Evolutionary conservation across 2,888 invertebrate species (phyloP).

Genomic region (Drosophila longiperda): DNA sequence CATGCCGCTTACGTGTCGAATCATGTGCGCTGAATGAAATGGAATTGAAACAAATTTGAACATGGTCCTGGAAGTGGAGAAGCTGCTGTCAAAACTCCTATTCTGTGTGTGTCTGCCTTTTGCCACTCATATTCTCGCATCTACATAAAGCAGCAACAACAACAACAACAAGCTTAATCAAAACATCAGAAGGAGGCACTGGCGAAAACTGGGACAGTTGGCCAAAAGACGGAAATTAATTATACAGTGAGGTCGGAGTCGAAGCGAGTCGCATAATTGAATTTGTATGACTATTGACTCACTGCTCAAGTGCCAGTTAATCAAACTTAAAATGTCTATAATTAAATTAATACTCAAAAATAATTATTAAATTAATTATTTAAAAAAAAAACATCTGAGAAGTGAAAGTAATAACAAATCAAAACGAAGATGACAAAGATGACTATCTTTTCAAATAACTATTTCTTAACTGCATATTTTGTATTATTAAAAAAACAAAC

Average conservation of each 20-base stretch:
- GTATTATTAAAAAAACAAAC: background rate
- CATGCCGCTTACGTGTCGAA: constrained; percentile 77
- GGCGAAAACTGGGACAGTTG: constrained; percentile 26
- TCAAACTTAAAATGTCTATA: background rate
- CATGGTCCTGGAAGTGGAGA: constrained; percentile 59
- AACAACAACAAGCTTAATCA: constrained; percentile 47
- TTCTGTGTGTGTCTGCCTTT: background rate
- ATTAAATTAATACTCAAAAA: background rate
- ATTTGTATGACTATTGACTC: constrained; percentile 5
- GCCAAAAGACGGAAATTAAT: constrained; percentile 10
- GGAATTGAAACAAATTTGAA: constrained; percentile 80
- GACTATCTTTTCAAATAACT: background rate
- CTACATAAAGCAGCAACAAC: constrained; percentile 58
- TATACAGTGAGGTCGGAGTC: constrained; percentile 48
- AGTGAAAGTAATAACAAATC: background rate
- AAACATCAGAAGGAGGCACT: constrained; percentile 57
- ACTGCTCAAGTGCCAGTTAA: background rate
- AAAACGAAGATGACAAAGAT: background rate
- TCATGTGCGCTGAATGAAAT: constrained; percentile 41
- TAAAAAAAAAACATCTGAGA: background rate
- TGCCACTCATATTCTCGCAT: constrained; percentile 43
- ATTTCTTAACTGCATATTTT: background rate
- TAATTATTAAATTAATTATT: background rate
- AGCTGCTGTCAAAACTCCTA: constrained; percentile 33
- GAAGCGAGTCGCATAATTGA: constrained; percentile 7